These are phyloP conservation scores for Haemorhous mexicanus DNA, from an alignment of 2,113 vertebrate genomes.

Conservation along the genomic window DNA sequence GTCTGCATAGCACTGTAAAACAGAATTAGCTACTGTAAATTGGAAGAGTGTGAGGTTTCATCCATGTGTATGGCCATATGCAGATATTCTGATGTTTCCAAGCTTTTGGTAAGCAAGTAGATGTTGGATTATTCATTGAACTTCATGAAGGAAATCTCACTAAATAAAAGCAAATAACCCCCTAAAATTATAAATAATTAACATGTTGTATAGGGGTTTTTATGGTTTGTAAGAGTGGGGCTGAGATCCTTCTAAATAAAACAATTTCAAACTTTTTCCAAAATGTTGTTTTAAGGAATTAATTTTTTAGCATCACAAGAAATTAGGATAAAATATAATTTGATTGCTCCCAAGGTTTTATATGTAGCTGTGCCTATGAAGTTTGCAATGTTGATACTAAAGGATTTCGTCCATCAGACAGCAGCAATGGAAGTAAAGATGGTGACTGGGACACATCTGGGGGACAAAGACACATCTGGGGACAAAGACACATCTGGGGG, in stretches of 20 bases:
- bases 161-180: neutral
- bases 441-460: accelerated
- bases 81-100: neutral
- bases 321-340: neutral
- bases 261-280: neutral
- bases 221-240: neutral
- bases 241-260: neutral
- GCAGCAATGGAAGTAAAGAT: accelerated
- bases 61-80: accelerated
- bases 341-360: neutral
- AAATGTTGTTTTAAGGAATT: neutral
- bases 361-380: neutral
- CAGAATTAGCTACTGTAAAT: neutral
- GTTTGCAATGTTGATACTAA: neutral
- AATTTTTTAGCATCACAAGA: neutral
- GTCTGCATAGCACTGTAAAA: neutral
- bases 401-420: neutral
- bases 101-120: neutral
- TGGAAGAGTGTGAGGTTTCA: neutral
- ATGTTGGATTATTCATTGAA: neutral
- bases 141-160: neutral
- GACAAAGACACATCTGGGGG: accelerated
- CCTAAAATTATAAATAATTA: neutral
- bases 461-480: accelerated
- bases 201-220: neutral